A percentile compares a stretch with the other conserved stretches of the same genome.
Conservation (phyloP, 2,888 invertebrate species). For the Lumbricus terrestris region DNA sequence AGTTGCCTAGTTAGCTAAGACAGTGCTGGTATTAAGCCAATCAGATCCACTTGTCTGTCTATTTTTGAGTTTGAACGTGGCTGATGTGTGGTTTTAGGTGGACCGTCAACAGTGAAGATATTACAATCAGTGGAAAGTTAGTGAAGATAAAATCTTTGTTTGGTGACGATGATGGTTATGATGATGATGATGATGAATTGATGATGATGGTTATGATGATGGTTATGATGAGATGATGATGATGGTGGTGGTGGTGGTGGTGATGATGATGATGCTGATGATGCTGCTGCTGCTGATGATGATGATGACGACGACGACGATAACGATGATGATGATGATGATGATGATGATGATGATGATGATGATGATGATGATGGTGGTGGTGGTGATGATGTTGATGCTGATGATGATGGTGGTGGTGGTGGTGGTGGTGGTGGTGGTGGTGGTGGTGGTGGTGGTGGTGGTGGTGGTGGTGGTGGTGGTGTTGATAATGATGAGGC, state of each 20-base stretch:
- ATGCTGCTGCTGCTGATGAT: too few relatives aligned
- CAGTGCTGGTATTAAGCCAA: too few relatives aligned
- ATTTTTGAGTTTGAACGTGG: background rate
- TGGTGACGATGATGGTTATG: constrained; percentile 10
- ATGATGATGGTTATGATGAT: background rate
- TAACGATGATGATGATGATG: background rate
- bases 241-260: background rate
- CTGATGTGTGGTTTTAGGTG: background rate
- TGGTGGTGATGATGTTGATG: constrained; percentile 17
- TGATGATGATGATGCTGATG: constrained; percentile 17
- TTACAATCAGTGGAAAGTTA: background rate
- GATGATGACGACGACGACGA: too few relatives aligned
- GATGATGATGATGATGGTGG: constrained; percentile 7
- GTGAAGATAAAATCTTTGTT: background rate
- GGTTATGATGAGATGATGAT: background rate
- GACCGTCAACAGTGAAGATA: background rate
- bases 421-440: constrained; percentile 11
- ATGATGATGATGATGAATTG: background rate
- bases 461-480: constrained; percentile 4
- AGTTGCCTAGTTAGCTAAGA: too few relatives aligned
- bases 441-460: constrained; percentile 11
- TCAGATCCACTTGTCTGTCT: background rate
- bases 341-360: constrained; percentile 23
- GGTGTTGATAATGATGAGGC: background rate
- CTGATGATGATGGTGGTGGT: background rate